Percentiles rank a stretch among this genome's conserved stretches.
These are phyloP conservation scores for Brassicogethes aeneus DNA, from an alignment of 2,888 invertebrate species.

Conservation along the genomic window DNA sequence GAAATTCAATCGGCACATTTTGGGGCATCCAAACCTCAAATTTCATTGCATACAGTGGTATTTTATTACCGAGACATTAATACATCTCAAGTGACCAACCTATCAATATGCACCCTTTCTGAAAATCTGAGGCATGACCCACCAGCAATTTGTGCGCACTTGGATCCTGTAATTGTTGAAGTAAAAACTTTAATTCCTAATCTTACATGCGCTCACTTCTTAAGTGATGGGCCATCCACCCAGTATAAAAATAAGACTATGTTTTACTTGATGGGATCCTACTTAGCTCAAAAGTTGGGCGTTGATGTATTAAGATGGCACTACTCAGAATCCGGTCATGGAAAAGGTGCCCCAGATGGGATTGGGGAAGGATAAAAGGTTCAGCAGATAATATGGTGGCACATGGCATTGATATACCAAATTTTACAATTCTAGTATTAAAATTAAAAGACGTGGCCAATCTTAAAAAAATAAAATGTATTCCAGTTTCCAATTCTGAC, in stretches of 20 bases:
- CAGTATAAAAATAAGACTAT: background rate
- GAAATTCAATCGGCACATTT: slow-evolving; percentile 2
- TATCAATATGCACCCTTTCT: background rate
- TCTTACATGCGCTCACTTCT: background rate
- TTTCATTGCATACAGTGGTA: slow-evolving; percentile 5
- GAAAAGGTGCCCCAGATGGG: background rate
- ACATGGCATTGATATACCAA: background rate
- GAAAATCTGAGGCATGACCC: background rate
- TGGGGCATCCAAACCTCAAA: slow-evolving; percentile 3
- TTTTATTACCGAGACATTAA: background rate
- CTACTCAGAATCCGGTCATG: background rate
- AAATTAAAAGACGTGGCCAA: too few relatives aligned
- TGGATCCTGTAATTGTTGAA: background rate
- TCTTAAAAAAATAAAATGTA: too few relatives aligned
- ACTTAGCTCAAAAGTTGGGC: background rate
- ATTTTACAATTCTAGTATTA: too few relatives aligned
- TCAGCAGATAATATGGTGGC: background rate
- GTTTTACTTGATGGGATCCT: background rate
- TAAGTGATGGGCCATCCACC: background rate
- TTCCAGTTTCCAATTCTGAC: too few relatives aligned
- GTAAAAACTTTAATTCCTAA: background rate
- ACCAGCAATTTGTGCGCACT: background rate
- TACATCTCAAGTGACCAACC: slow-evolving; percentile 1
- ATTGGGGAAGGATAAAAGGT: slow-evolving; percentile 9
- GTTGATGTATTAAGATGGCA: background rate